Conservation (phyloP, 2,888 invertebrate species). For the Epinotia demarniana region DNA sequence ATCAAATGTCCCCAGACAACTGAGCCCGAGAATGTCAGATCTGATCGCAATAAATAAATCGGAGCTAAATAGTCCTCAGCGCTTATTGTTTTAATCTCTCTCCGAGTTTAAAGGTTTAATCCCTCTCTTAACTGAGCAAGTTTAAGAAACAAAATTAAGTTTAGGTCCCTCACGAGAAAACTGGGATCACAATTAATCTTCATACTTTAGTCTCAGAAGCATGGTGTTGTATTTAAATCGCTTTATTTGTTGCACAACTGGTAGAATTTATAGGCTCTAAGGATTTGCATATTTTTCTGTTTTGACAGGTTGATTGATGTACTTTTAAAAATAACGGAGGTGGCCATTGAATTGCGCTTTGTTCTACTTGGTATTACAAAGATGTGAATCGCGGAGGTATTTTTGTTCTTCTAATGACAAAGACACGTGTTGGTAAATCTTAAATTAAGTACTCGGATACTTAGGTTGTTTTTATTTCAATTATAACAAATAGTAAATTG, state of each 20-base stretch:
- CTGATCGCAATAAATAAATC: conserved; percentile 36
- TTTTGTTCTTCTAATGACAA: not conserved
- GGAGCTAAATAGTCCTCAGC: conserved; percentile 41
- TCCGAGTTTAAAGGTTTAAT: conserved; percentile 63
- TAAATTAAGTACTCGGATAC: not conserved
- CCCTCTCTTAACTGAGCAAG: conserved; percentile 67
- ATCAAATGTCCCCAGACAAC: not conserved
- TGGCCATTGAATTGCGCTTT: conserved; percentile 22
- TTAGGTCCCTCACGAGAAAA: conserved; percentile 69
- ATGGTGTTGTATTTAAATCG: conserved; percentile 52
- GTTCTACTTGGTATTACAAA: conserved; percentile 7
- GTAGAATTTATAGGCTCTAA: conserved; percentile 45
- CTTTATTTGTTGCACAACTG: conserved; percentile 47
- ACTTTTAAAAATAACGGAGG: conserved; percentile 33
- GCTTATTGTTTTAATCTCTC: conserved; percentile 46
- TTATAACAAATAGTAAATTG: too few relatives aligned
- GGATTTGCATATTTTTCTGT: conserved; percentile 45
- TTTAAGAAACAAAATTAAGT: conserved; percentile 78
- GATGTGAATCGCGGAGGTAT: not conserved
- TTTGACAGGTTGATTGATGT: conserved; percentile 45
- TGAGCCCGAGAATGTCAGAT: conserved; percentile 6
- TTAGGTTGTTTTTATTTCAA: not conserved
- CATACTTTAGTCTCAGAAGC: conserved; percentile 61
- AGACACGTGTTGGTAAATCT: not conserved
- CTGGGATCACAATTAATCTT: conserved; percentile 77